phyloP scores from a whole-genome alignment of 2,797 vertebrate genomes.

The Picus viridis region DNA sequence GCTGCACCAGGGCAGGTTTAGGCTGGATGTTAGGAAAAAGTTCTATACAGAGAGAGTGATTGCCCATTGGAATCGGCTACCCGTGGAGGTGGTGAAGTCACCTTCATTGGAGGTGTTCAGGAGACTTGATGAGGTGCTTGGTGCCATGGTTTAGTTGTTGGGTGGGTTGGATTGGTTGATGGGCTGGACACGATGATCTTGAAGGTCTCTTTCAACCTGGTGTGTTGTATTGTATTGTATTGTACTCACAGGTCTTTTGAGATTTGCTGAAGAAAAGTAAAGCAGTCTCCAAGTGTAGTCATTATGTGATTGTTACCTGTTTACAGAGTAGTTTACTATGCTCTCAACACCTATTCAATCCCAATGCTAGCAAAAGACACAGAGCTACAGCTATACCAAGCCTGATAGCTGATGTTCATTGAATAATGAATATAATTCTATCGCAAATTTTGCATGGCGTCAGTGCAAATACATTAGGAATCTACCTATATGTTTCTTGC shows the following conservation, averaged over 20 bases:
- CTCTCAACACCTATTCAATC: neutral
- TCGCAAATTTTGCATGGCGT: neutral
- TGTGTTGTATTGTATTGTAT: too few relatives aligned
- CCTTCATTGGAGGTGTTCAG: too few relatives aligned
- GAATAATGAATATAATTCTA: neutral
- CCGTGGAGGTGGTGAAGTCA: too few relatives aligned
- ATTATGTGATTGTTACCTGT: neutral
- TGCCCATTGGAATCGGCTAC: too few relatives aligned
- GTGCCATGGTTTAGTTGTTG: too few relatives aligned
- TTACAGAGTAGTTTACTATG: neutral
- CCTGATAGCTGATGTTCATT: neutral
- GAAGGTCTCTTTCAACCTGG: too few relatives aligned
- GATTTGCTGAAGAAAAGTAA: fast-evolving
- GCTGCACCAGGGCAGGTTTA: too few relatives aligned
- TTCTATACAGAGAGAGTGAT: too few relatives aligned
- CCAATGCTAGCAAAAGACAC: neutral
- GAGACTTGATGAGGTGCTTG: too few relatives aligned
- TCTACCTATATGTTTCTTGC: neutral
- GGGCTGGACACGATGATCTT: too few relatives aligned
- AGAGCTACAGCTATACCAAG: neutral
- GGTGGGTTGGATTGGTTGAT: too few relatives aligned
- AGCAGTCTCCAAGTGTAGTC: neutral
- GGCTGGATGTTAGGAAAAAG: too few relatives aligned
- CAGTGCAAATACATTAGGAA: neutral
- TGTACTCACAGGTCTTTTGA: neutral